Evolutionary conservation across 2,888 invertebrate species (phyloP).

Genomic region (Volucella inflata): DNA sequence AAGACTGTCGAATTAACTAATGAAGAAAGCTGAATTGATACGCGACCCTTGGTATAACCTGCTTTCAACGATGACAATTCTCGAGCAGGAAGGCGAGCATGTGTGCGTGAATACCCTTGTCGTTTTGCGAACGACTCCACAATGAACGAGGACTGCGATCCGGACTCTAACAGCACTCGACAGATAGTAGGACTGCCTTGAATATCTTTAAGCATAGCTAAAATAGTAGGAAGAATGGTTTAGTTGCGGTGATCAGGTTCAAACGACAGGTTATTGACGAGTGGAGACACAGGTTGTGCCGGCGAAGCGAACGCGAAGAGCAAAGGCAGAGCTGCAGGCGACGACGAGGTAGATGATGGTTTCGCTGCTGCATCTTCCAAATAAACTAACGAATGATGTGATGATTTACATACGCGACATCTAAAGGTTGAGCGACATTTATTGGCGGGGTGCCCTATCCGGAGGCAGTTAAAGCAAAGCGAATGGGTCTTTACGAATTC

Average conservation of each 20-base stretch:
- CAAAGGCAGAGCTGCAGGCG: neutral
- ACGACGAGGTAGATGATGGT: neutral
- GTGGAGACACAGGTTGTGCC: neutral
- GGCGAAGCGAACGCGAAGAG: neutral
- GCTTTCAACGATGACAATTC: too few species aligned
- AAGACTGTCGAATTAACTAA: too few species aligned
- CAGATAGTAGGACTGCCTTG: neutral
- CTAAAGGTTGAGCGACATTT: slow-evolving; percentile 20
- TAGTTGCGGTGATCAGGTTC: slow-evolving; percentile 1
- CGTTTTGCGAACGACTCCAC: too few species aligned
- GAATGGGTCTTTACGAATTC: slow-evolving; percentile 9
- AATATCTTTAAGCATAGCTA: slow-evolving; percentile 9
- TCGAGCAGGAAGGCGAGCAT: neutral
- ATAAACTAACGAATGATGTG: slow-evolving; percentile 40
- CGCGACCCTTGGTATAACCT: too few species aligned
- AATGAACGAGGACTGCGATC: too few species aligned
- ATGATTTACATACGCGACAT: slow-evolving; percentile 28
- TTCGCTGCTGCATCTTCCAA: too few species aligned
- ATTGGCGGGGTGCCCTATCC: too few species aligned
- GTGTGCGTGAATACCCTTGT: too few species aligned
- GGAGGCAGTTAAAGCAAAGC: slow-evolving; percentile 42
- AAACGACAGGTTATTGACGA: slow-evolving; percentile 30
- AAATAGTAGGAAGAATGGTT: slow-evolving; percentile 31
- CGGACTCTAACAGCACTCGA: too few species aligned
- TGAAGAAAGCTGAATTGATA: neutral